Evolutionary conservation across 1,140 invertebrate genomes (phyloP).

Genomic region (Bombus picipes): DNA sequence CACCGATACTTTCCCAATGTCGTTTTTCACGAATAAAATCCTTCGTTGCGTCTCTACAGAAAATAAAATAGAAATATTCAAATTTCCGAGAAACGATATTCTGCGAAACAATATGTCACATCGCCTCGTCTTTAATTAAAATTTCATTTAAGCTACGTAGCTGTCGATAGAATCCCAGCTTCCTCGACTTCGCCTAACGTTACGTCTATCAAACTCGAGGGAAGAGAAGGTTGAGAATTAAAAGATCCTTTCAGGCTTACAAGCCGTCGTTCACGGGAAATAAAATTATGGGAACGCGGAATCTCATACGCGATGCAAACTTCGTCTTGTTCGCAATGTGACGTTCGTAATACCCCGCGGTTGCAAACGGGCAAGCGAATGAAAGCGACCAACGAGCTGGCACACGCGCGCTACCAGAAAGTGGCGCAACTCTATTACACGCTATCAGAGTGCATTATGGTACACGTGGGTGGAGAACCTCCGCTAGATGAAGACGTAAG

Average conservation of each 20-base stretch:
- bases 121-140: too few relatives aligned
- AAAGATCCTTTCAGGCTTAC: not conserved
- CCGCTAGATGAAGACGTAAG: constrained; percentile 73
- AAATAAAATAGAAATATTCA: too few relatives aligned
- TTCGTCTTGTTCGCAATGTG: constrained; percentile 28
- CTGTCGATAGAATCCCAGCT: too few relatives aligned
- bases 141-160: too few relatives aligned
- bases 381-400: not conserved
- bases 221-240: not conserved
- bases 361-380: not conserved
- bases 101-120: too few relatives aligned
- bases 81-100: too few relatives aligned
- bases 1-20: too few relatives aligned
- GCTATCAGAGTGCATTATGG: constrained; percentile 68
- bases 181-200: too few relatives aligned
- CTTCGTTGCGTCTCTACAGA: too few relatives aligned
- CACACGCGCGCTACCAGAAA: constrained; percentile 56
- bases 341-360: constrained; percentile 23
- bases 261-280: not conserved
- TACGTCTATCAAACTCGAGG: not conserved
- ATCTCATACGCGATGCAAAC: constrained; percentile 36
- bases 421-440: constrained; percentile 76
- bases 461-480: constrained; percentile 57
- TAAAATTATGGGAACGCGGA: constrained; percentile 3
- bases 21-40: too few relatives aligned